A percentile compares a stretch with the other conserved stretches of the same genome.
These are phyloP conservation scores for Athene cunicularia DNA, from an alignment of 2,113 vertebrate species.

Conservation along the genomic window DNA sequence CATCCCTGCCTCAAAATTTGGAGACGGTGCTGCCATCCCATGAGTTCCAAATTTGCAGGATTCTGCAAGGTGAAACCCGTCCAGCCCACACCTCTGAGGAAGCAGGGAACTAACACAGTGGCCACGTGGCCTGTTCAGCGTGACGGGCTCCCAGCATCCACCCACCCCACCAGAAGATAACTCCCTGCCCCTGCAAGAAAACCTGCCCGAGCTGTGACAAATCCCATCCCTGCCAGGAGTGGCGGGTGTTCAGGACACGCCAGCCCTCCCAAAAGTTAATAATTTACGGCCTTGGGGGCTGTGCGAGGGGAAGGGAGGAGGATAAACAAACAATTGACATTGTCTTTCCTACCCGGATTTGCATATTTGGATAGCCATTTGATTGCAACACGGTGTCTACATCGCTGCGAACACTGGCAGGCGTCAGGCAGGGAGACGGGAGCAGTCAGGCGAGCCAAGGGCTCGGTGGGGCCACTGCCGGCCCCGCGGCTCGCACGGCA, in stretches of 20 bases:
- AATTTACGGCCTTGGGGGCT: conserved; percentile 42
- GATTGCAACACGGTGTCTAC: background rate
- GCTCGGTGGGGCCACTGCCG: background rate
- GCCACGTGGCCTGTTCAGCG: background rate
- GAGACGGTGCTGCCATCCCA: background rate
- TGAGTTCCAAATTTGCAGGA: background rate
- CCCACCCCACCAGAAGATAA: background rate
- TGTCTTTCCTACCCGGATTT: conserved; percentile 39
- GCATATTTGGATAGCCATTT: conserved; percentile 28
- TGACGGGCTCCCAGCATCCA: background rate
- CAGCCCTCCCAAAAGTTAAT: conserved; percentile 23
- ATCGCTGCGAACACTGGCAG: background rate
- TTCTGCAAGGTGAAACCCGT: background rate
- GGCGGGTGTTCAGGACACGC: background rate
- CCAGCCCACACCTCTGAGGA: rapidly evolving
- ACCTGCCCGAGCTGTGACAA: background rate
- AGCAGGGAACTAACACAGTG: background rate
- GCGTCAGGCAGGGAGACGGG: background rate
- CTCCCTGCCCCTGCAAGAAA: background rate
- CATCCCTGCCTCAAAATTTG: background rate
- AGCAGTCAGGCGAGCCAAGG: background rate
- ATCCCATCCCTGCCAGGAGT: background rate
- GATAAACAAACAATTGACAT: conserved; percentile 50
- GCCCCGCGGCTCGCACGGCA: background rate
- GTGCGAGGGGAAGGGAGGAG: background rate